Conservation (phyloP, 2,888 invertebrate species). For the Habrosyne pyritoides region DNA sequence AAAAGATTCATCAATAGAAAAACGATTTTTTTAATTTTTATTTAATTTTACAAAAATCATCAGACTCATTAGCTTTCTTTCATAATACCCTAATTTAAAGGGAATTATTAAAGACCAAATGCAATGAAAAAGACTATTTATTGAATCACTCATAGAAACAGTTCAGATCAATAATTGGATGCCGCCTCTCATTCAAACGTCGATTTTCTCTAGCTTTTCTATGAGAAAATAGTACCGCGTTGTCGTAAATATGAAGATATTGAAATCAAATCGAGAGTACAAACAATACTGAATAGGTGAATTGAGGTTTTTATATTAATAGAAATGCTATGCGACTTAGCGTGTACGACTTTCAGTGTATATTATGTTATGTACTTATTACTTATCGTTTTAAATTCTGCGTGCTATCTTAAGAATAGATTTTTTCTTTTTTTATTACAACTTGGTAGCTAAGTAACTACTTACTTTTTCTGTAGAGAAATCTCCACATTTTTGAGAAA, state of each 20-base stretch:
- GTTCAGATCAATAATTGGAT: conserved; percentile 4
- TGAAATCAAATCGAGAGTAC: neutral
- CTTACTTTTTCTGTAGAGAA: too few relatives aligned
- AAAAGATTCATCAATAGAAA: neutral
- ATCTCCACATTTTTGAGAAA: too few relatives aligned
- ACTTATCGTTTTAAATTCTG: too few relatives aligned
- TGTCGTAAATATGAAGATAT: neutral
- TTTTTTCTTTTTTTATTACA: too few relatives aligned
- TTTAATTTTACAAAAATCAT: too few relatives aligned
- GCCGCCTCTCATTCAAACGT: conserved; percentile 6
- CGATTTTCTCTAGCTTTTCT: conserved; percentile 1
- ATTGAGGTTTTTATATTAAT: neutral
- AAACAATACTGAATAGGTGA: conserved; percentile 1
- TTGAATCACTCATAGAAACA: neutral
- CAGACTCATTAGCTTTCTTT: too few relatives aligned
- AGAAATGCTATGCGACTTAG: neutral
- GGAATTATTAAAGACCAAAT: neutral
- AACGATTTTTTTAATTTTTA: too few relatives aligned
- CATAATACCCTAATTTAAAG: neutral
- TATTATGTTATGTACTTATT: too few relatives aligned
- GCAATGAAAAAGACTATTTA: neutral
- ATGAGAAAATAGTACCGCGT: conserved; percentile 3
- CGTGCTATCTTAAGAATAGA: too few relatives aligned
- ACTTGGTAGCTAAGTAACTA: too few relatives aligned
- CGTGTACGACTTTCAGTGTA: neutral